Evolutionary conservation across 2,797 vertebrate genomes (phyloP).

Genomic region (Epinephelus coioides): DNA sequence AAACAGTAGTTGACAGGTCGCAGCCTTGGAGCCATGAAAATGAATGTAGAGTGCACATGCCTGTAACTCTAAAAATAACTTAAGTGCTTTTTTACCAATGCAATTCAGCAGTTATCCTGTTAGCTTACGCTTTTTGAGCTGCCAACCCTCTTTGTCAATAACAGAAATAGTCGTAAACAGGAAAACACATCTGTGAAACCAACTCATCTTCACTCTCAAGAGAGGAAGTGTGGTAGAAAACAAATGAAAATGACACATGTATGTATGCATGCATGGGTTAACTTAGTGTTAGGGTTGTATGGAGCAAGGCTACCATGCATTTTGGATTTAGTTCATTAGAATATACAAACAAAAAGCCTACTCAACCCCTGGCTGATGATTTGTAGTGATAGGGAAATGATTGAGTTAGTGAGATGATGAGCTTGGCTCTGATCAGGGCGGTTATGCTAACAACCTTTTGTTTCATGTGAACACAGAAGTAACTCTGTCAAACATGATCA

Average conservation of each 20-base stretch:
- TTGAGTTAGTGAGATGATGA: slow-evolving; percentile 22
- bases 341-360: slow-evolving; percentile 23
- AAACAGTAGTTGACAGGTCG: background rate
- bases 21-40: background rate
- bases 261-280: too few relatives aligned
- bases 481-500: slow-evolving; percentile 22
- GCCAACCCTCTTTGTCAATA: background rate
- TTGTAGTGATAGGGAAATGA: slow-evolving; percentile 13
- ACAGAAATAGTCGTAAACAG: slow-evolving; percentile 30
- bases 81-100: background rate
- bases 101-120: background rate
- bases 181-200: slow-evolving; percentile 38
- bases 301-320: background rate
- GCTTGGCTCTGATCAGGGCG: slow-evolving; percentile 13
- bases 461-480: slow-evolving; percentile 42
- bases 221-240: slow-evolving; percentile 48
- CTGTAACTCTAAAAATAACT: background rate
- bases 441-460: slow-evolving; percentile 47
- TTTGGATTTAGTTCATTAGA: background rate
- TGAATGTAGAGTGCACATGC: background rate
- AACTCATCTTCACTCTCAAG: slow-evolving; percentile 25
- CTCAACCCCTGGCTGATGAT: background rate
- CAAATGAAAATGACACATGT: slow-evolving; percentile 10
- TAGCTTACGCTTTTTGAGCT: background rate
- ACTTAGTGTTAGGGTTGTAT: too few relatives aligned